These are phyloP conservation scores for Ophioderma brevispina DNA, from an alignment of 35 echinoderm and acorn worm genomes.

Conservation along the genomic window DNA sequence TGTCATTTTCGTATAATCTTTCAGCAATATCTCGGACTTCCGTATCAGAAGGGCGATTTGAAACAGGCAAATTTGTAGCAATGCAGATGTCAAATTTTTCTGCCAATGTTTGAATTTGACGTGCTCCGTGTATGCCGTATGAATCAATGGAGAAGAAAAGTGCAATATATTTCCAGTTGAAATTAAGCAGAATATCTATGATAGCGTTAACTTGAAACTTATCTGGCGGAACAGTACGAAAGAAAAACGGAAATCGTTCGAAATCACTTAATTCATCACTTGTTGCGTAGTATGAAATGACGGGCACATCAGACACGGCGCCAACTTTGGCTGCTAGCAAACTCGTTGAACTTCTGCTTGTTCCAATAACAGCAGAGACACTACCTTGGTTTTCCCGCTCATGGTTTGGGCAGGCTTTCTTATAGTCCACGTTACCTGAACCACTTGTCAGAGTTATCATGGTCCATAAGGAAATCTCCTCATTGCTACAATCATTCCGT, in stretches of 20 bases:
- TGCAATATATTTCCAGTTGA: constrained; percentile 17
- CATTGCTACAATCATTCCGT: constrained; percentile 23
- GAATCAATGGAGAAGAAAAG: constrained; percentile 15
- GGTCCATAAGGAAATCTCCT: constrained; percentile 29
- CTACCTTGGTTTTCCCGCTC: neutral
- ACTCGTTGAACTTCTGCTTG: neutral
- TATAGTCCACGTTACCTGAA: neutral
- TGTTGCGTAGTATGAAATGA: constrained; percentile 22
- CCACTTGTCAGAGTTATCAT: neutral
- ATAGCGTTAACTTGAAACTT: constrained; percentile 18
- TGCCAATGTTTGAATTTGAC: constrained; percentile 59
- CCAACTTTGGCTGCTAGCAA: constrained; percentile 1
- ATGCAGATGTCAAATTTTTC: constrained; percentile 64
- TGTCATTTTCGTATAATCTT: neutral
- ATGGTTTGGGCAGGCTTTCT: neutral
- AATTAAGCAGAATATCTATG: neutral
- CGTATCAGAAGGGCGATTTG: neutral
- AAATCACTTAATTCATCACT: constrained; percentile 8
- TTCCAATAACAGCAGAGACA: neutral
- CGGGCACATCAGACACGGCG: constrained; percentile 12
- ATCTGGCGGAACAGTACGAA: constrained; percentile 36
- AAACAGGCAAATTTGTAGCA: constrained; percentile 8
- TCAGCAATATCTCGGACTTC: neutral
- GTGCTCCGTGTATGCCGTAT: constrained; percentile 32
- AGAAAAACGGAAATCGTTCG: constrained; percentile 20